These are phyloP conservation scores for Coleophora deauratella DNA, from an alignment of 2,888 invertebrate genomes.

Conservation along the genomic window DNA sequence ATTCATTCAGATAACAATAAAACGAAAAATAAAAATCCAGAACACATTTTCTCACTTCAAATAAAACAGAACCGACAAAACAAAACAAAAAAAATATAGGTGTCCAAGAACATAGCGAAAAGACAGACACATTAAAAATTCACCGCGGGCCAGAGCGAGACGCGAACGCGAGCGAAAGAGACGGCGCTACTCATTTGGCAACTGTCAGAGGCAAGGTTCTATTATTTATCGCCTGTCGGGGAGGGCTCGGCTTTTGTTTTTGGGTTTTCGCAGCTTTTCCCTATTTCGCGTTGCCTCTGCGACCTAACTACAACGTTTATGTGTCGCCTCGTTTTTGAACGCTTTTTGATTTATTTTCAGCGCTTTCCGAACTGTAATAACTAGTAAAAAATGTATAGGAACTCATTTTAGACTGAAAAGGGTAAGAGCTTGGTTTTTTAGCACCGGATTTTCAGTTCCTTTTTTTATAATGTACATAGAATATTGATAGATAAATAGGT, in stretches of 20 bases:
- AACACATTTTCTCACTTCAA: slow-evolving; percentile 12
- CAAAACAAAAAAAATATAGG: slow-evolving; percentile 10
- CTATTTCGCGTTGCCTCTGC: neutral
- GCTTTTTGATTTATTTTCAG: too few relatives aligned
- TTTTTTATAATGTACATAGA: too few relatives aligned
- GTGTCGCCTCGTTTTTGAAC: too few relatives aligned
- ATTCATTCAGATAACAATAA: neutral
- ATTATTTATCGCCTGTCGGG: slow-evolving; percentile 47
- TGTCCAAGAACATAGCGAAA: slow-evolving; percentile 17
- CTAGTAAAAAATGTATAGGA: too few relatives aligned
- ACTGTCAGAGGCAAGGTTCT: slow-evolving; percentile 51
- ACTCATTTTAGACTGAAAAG: too few relatives aligned
- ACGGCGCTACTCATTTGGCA: slow-evolving; percentile 48
- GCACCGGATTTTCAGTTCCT: too few relatives aligned
- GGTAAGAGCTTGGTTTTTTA: too few relatives aligned
- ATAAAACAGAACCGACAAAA: slow-evolving; percentile 5
- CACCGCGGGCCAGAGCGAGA: slow-evolving; percentile 24
- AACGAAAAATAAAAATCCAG: neutral
- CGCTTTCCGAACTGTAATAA: too few relatives aligned
- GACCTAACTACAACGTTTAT: too few relatives aligned
- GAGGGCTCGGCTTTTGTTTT: slow-evolving; percentile 1
- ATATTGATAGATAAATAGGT: too few relatives aligned
- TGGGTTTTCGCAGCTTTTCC: neutral
- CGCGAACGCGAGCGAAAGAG: slow-evolving; percentile 22
- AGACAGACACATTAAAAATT: slow-evolving; percentile 35